phyloP scores from a whole-genome alignment of 2,113 vertebrate species.

The Pontoporia blainvillei region DNA sequence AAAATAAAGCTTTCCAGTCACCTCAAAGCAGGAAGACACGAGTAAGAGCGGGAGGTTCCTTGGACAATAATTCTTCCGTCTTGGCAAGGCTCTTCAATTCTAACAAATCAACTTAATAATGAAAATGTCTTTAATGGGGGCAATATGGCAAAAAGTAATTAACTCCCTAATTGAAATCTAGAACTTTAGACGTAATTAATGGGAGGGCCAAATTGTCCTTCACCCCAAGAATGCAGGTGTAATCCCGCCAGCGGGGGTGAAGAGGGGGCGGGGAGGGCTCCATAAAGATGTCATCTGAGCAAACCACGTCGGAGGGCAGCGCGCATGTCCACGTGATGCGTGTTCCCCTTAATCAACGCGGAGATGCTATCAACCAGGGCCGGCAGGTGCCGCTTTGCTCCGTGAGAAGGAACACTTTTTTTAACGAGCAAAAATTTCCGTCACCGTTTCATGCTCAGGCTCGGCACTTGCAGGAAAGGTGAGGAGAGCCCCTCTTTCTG shows the following conservation, averaged over 20 bases:
- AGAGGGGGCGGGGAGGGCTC: neutral
- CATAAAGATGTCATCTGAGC: neutral
- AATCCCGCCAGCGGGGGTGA: neutral
- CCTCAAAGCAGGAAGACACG: neutral
- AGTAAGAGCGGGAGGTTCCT: fast-evolving
- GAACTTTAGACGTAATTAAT: constrained; percentile 78
- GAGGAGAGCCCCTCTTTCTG: neutral
- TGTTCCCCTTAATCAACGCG: constrained; percentile 20
- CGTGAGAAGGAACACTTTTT: neutral
- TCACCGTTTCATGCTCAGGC: neutral
- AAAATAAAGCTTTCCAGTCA: neutral
- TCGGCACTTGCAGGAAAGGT: neutral
- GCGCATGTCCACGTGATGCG: neutral
- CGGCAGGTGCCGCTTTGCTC: neutral
- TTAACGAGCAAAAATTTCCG: neutral
- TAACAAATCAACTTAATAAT: constrained; percentile 77
- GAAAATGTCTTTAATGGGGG: constrained; percentile 77
- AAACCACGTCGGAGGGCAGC: neutral
- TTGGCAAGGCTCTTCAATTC: constrained; percentile 8
- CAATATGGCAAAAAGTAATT: constrained; percentile 80
- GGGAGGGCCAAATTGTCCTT: constrained; percentile 76
- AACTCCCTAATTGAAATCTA: constrained; percentile 80
- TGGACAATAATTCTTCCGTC: constrained; percentile 8
- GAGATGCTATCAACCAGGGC: neutral
- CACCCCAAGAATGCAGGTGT: constrained; percentile 49